A percentile compares a stretch with the other conserved stretches of the same genome.
phyloP scores from a whole-genome alignment of 2,888 invertebrate genomes.

The Rhyacophila evoluta region DNA sequence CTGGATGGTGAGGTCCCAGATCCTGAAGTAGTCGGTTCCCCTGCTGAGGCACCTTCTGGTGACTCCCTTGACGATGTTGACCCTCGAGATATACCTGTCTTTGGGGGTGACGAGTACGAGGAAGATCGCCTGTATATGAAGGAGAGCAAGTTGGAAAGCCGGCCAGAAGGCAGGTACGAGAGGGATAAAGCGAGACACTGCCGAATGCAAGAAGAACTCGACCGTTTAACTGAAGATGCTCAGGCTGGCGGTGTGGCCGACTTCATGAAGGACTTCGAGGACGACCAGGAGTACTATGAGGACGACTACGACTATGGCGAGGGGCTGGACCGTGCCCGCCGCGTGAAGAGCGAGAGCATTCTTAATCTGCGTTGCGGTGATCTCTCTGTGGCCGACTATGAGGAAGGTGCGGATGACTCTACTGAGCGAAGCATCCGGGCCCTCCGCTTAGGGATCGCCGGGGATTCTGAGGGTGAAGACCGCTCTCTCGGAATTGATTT shows the following conservation, averaged over 20 bases:
- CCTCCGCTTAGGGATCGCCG: constrained; percentile 18
- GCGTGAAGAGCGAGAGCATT: constrained; percentile 47
- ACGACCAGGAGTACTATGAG: constrained; percentile 52
- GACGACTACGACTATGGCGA: constrained; percentile 54
- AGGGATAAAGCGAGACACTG: constrained; percentile 29
- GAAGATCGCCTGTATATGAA: constrained; percentile 33
- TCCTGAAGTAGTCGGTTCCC: constrained; percentile 17
- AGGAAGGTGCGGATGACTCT: constrained; percentile 46
- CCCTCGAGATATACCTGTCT: not conserved
- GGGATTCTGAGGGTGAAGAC: constrained; percentile 42
- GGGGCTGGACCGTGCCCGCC: constrained; percentile 39
- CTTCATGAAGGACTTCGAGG: constrained; percentile 46
- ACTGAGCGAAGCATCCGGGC: constrained; percentile 30
- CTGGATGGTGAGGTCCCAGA: constrained; percentile 40
- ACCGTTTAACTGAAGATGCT: constrained; percentile 33
- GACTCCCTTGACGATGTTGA: constrained; percentile 30
- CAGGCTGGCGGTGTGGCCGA: constrained; percentile 33
- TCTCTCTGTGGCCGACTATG: constrained; percentile 42
- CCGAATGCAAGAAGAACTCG: constrained; percentile 34
- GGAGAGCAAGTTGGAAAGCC: constrained; percentile 37
- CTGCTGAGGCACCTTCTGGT: constrained; percentile 28
- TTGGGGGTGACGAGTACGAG: constrained; percentile 20
- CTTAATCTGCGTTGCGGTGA: constrained; percentile 38
- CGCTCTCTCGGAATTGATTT: constrained; percentile 45
- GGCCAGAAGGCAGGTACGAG: constrained; percentile 17